Evolutionary conservation across 1,140 invertebrate genomes (phyloP), one percentile per base, ranked within the genome.

Genomic region (Lamellibrachia luymesi): DNA sequence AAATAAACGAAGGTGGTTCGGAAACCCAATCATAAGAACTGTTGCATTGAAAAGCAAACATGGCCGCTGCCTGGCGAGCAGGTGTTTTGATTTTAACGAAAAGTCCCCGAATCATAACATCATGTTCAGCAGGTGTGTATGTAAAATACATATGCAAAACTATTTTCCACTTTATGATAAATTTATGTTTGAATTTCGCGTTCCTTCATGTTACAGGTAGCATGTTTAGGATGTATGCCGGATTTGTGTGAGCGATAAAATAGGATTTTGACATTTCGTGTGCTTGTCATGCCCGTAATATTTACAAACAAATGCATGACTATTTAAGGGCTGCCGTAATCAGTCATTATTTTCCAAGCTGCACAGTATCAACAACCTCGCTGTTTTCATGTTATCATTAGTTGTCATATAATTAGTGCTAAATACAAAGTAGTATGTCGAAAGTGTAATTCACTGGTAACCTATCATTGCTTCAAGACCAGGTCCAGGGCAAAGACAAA

Each of bases 31-130:
- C 64, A 80, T 10, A 2, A 4, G 6, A 80, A 80, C 64, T 10
- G 64, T 80, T 80, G 64, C 64, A 80, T 80, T 80, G 64, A 80
- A 80, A 6, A 6, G 25, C 64, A 80, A 80, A 80, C 17, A 80
- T 80, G 64, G 64, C 64, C 64, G 64, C 64, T 80, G 64, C 64
- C 64, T 80, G 64, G 64, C 64, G 64, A 80, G 64, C 64, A 80
- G 64, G 64, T 80, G 64, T 80, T 80, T 80, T 80, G 64, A 80
- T 80, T 17, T 80, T 80, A 80, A 80, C 64, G 25, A 80, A 80
- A 80, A 17, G 64, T 22, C 64, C 64, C 25, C 64, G 64, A 80
- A 80, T 80, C 64, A 80, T 80, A 80, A 80, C 64, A 80, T 80
- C 64, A 80, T 80, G 64, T 80, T 80, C 64, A 80, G 13, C 64